Conservation (phyloP, 2,888 invertebrate species). For the Hydropsyche betteni region DNA sequence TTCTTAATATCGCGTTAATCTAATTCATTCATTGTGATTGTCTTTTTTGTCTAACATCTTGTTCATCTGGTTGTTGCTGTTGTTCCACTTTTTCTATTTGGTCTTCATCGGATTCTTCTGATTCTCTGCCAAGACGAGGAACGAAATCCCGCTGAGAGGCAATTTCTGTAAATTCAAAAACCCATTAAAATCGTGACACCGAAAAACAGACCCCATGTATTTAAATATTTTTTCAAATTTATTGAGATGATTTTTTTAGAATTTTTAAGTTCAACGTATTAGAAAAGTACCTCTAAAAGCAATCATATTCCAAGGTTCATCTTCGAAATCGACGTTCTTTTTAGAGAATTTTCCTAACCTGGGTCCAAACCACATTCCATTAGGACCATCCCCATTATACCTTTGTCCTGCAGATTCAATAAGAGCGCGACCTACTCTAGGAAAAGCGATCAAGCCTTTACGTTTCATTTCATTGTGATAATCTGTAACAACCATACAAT, state of each 20-base stretch:
- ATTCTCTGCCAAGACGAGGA: conserved; percentile 57
- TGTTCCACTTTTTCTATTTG: conserved; percentile 42
- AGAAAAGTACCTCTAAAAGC: conserved; percentile 53
- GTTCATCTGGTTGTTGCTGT: conserved; percentile 14
- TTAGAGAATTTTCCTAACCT: conserved; percentile 68
- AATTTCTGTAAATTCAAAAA: conserved; percentile 46
- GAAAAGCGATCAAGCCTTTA: conserved; percentile 61
- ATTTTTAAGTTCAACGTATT: not conserved
- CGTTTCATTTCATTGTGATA: conserved; percentile 58
- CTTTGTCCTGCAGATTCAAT: conserved; percentile 21
- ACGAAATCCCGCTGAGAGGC: conserved; percentile 54
- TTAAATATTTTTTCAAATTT: too few relatives aligned
- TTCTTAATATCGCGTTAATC: conserved; percentile 15
- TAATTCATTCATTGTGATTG: conserved; percentile 24
- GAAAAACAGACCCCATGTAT: not conserved
- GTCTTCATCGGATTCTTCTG: conserved; percentile 53
- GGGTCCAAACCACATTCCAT: conserved; percentile 75
- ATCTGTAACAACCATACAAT: conserved; percentile 50
- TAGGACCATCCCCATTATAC: conserved; percentile 56
- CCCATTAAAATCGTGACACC: not conserved
- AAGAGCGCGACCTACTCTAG: conserved; percentile 59
- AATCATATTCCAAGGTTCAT: conserved; percentile 53
- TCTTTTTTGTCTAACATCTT: conserved; percentile 14
- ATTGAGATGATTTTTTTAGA: not conserved
- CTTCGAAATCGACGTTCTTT: conserved; percentile 50